phyloP scores from a whole-genome alignment of 2,888 invertebrate species.

The Eupithecia insigniata region DNA sequence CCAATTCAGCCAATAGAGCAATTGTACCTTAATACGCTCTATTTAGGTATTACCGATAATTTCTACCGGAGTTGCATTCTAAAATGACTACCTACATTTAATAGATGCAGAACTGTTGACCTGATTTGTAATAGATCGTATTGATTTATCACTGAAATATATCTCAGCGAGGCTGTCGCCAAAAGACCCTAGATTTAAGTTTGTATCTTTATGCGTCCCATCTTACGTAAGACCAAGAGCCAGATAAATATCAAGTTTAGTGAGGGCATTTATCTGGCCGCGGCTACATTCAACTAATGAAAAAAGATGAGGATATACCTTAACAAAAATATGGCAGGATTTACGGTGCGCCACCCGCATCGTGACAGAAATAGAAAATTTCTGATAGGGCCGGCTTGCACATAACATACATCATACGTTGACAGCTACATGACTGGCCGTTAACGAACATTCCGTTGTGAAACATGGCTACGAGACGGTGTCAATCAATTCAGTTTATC shows the following conservation, averaged over 20 bases:
- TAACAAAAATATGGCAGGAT: constrained; percentile 67
- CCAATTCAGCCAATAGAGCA: background rate
- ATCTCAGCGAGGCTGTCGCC: constrained; percentile 13
- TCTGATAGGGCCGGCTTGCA: constrained; percentile 63
- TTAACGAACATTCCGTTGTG: constrained; percentile 56
- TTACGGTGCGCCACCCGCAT: constrained; percentile 67
- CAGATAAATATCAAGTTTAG: constrained; percentile 53
- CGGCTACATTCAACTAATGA: constrained; percentile 62
- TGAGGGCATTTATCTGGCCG: constrained; percentile 56
- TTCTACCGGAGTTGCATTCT: background rate
- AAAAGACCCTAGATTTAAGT: constrained; percentile 35
- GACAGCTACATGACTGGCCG: constrained; percentile 65
- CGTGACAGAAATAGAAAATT: constrained; percentile 76
- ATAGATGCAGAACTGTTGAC: background rate
- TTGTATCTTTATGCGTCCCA: constrained; percentile 37
- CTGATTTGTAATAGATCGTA: constrained; percentile 16
- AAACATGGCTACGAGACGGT: constrained; percentile 23
- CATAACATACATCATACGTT: constrained; percentile 67
- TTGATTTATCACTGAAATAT: constrained; percentile 30
- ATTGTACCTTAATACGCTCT: background rate
- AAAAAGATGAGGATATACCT: constrained; percentile 66
- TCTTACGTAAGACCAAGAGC: constrained; percentile 35
- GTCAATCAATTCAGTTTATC: constrained; percentile 15
- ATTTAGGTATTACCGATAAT: background rate
- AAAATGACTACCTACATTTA: background rate